These are phyloP conservation scores for cat (Felis catus) DNA, from an alignment of 2,113 vertebrate genomes.

Conservation along the genomic window F.catus_Fca126_mat1.0 CM031411.1:34056001-34056500, in stretches of 20 bases:
- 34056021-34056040: neutral
- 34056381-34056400: slow-evolving; percentile 30
- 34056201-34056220: slow-evolving; percentile 29
- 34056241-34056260: slow-evolving; percentile 1
- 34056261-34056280: slow-evolving; percentile 19
- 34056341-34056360: neutral
- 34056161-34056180: slow-evolving; percentile 25
- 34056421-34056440: neutral
- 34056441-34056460: slow-evolving; percentile 16
- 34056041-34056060: neutral
- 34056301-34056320: neutral
- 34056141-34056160: neutral
- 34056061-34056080: slow-evolving; percentile 14
- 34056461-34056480: neutral
- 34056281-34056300: slow-evolving; percentile 48
- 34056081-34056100: slow-evolving; percentile 4
- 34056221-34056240: neutral
- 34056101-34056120: neutral
- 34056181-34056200: slow-evolving; percentile 15
- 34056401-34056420: slow-evolving; percentile 26
- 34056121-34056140: neutral
- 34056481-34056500: neutral
- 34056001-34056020: neutral
- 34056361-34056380: neutral
- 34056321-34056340: neutral